Conservation (phyloP, 2,797 vertebrate species). For the Bovichtus variegatus region DNA sequence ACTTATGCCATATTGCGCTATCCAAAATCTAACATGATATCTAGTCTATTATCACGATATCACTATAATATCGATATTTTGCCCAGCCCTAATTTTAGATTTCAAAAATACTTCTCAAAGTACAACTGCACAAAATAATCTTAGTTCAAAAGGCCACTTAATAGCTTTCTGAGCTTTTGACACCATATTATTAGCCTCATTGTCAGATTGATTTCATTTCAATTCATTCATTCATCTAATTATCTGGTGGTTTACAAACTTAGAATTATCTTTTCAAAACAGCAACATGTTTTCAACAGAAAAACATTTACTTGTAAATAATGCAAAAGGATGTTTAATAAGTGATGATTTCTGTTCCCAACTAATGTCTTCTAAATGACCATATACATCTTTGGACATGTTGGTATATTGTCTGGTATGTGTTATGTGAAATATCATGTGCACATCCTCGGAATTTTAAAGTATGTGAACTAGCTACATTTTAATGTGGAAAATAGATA, state of each 20-base stretch:
- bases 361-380: not conserved
- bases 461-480: not conserved
- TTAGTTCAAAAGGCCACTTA: not conserved
- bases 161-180: not conserved
- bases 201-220: not conserved
- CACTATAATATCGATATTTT: no score
- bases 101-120: not conserved
- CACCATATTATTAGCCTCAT: not conserved
- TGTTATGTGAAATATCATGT: not conserved
- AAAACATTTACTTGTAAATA: not conserved
- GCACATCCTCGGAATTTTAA: not conserved
- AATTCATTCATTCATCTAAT: not conserved
- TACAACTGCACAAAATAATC: not conserved
- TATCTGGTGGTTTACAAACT: not conserved
- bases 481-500: not conserved
- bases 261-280: not conserved
- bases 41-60: no score
- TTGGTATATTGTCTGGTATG: not conserved
- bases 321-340: not conserved
- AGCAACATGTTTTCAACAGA: not conserved
- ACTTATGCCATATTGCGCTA: no score
- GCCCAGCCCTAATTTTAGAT: no score
- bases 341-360: no score
- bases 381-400: not conserved
- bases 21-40: no score